Evolutionary conservation across 92 coral and sea anemone species (phyloP), one percentile per base, ranked within the genome.

Genomic region (Phenganax marumi): DNA sequence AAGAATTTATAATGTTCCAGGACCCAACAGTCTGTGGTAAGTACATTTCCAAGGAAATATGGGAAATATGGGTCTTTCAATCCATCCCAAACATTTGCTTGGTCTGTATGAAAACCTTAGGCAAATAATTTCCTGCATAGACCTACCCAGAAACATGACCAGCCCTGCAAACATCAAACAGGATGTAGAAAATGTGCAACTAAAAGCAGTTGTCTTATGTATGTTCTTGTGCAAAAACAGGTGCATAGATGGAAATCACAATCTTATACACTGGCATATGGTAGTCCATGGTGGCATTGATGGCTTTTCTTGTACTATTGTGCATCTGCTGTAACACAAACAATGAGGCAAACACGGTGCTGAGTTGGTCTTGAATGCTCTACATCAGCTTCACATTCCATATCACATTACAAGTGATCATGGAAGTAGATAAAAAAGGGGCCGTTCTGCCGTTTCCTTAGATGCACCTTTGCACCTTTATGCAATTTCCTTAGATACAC

Each of bases 221-320:
- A 33, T 1, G 43, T 33, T 33, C 43, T 33, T 33, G n/a, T 70
- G 80, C 48, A 61, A 56, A 84, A 2, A 33, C 90, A 18, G 93
- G 91, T 11, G 19, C 52, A 62, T 85, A 16, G 66, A 60, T 60
- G 66, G 66, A 19, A 60, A 60, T 19, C 66, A 60, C 21, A 60
- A 60, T 1, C 66, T 60, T 60, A 60, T 19, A 60, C 66, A 8
- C 66, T 60, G 66, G 66, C 66, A 22, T 16, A 60, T 60, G 19
- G 66, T 33, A 33, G 5, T 33, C 43, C 43, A 33, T 33, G 43
- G 43, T 33, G 43, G 43, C 2, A 33, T 33, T 3, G 66, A 60
- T 8, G 66, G 66, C 24, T 60, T 60, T 60, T 60, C 66, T 23
- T 22, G 66, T 60, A 60, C 66, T 60, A 60, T 60, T 60, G 66